Evolutionary conservation across 2,113 vertebrate species (phyloP).

Genomic region (Thinocorus orbignyianus): DNA sequence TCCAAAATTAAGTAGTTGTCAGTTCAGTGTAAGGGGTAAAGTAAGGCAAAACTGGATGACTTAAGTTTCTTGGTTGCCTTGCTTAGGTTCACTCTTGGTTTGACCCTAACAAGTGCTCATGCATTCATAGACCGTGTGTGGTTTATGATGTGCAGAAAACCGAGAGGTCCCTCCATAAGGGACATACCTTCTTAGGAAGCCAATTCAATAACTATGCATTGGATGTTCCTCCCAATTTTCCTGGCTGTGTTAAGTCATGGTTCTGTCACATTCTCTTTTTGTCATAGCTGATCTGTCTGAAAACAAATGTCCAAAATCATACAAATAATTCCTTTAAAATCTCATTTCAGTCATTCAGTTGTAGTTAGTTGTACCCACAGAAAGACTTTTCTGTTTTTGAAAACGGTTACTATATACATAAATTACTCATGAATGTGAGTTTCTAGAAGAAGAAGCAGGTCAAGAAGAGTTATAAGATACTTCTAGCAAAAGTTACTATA

Average conservation of each 20-base stretch:
- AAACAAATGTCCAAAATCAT: not conserved
- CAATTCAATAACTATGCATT: not conserved
- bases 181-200: not conserved
- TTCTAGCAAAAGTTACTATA: not conserved
- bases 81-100: not conserved
- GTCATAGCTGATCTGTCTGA: not conserved
- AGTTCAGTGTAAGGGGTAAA: not conserved
- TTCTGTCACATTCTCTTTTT: not conserved
- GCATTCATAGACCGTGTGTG: fast-evolving
- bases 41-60: not conserved
- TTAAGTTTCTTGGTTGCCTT: not conserved
- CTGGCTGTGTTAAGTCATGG: not conserved
- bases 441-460: not conserved
- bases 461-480: not conserved
- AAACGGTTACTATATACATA: not conserved
- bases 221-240: not conserved
- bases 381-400: not conserved
- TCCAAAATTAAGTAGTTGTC: not conserved
- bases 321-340: not conserved
- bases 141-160: not conserved
- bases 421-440: not conserved
- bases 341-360: not conserved
- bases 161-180: not conserved
- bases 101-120: not conserved
- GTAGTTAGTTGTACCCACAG: not conserved